Percentiles rank a stretch among this genome's conserved stretches.
These are phyloP conservation scores for Anser brachyrhynchus DNA, from an alignment of 2,113 vertebrate genomes.

Conservation along the genomic window DNA sequence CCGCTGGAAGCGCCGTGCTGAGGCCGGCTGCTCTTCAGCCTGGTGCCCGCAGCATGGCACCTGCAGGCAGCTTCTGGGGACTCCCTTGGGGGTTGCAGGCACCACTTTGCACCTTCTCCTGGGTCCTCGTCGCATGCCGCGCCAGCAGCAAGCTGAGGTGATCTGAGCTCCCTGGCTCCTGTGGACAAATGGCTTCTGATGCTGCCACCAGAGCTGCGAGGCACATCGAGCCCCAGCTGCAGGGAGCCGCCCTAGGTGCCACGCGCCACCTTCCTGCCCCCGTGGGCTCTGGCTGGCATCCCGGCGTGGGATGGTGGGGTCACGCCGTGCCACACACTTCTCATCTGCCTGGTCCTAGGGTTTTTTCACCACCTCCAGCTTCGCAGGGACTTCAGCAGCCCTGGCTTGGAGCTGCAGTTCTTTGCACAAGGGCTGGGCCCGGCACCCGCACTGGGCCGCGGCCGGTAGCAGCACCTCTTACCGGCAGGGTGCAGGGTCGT, in stretches of 20 bases:
- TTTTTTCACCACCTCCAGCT: not conserved
- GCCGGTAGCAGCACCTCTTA: not conserved
- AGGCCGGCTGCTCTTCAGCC: not conserved
- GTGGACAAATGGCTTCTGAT: not conserved
- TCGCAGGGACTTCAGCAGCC: not conserved
- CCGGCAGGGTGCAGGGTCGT: rapidly evolving
- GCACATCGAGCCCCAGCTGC: not conserved
- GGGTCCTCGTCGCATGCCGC: rapidly evolving
- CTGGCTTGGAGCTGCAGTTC: not conserved
- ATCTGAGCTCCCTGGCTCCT: not conserved
- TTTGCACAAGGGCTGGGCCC: not conserved
- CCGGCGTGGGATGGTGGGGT: rapidly evolving
- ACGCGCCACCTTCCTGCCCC: rapidly evolving
- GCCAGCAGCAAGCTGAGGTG: not conserved
- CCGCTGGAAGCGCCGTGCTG: not conserved
- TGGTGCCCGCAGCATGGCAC: not conserved
- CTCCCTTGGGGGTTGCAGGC: not conserved
- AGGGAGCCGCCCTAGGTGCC: not conserved
- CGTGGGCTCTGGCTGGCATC: rapidly evolving
- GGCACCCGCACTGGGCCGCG: rapidly evolving
- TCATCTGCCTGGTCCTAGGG: not conserved
- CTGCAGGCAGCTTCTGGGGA: not conserved
- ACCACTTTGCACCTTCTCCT: not conserved
- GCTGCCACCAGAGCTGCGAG: not conserved
- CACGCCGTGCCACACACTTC: no score